phyloP scores from a whole-genome alignment of 2,797 vertebrate genomes.

The Psittacula derbiana region DNA sequence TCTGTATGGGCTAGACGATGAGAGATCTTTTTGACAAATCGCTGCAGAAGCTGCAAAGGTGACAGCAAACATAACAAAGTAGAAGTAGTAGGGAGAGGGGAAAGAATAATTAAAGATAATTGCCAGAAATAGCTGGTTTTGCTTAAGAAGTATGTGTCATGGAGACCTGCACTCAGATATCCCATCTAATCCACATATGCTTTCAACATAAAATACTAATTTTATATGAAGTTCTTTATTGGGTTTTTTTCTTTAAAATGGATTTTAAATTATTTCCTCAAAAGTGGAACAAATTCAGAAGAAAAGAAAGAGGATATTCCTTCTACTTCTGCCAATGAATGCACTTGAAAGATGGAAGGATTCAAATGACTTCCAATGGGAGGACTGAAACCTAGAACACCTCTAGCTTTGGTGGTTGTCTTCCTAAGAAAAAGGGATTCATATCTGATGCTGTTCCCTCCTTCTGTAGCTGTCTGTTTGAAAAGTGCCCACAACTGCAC shows the following conservation, averaged over 20 bases:
- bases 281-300: background rate
- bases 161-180: background rate
- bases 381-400: background rate
- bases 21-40: background rate
- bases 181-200: background rate
- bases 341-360: background rate
- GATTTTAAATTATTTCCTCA: background rate
- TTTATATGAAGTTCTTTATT: background rate
- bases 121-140: background rate
- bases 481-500: background rate
- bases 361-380: background rate
- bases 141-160: background rate
- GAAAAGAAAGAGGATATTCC: background rate
- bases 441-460: background rate
- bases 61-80: background rate
- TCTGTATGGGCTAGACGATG: background rate
- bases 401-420: background rate
- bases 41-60: background rate
- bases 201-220: background rate
- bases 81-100: fast-evolving
- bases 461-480: background rate
- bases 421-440: background rate
- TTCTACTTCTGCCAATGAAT: background rate
- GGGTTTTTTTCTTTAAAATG: background rate
- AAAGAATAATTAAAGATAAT: background rate